Evolutionary conservation across 2,113 vertebrate genomes (phyloP), one percentile per base, ranked within the genome.

Genomic region (Actenoides hombroni): DNA sequence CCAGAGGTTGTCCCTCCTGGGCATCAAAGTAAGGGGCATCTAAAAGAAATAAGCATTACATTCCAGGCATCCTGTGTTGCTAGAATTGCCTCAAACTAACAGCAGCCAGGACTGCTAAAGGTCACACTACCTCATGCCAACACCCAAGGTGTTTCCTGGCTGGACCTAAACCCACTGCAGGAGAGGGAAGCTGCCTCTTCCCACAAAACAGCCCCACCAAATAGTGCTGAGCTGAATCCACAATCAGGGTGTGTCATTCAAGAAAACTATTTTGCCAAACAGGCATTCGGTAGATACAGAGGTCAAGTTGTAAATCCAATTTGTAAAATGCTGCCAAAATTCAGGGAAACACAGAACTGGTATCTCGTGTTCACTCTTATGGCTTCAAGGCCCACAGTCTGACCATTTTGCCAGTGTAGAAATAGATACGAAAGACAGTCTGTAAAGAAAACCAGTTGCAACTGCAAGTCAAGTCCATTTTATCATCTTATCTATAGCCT

Each of bases 381-480:
- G 9, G 6, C 46, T 85, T 80, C 59, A 86, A 86, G 39, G 49
- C 42, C 29, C 67, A 37, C 17, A 63, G 11, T 78, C 28, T 4
- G 2, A 73, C 5, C 21, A 59, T 78, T 86, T 46, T 44, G 11
- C 26, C 17, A 84, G n/a, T 26, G 48, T 16, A 91, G 35, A 86
- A 88, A 46, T 1, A 71, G 37, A n/a, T 68, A 69, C 1, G 4
- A 95, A 93, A 92, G 49, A 65, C 33, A 70, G 14, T 21, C 42
- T 65, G 69, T 75, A 88, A 92, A 92, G n/a, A 92, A 88, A 93
- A 68, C 3, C 31, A 75, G 26, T 63, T 51, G 29, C 48, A 78
- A 78, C 35, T 88, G 13, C 0, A 75, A 94, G 39, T 61, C 57
- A 71, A 87, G 44, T 76, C 31, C 51, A 35, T 84, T 92, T 93